A percentile compares a stretch with the other conserved stretches of the same genome.
phyloP scores from a whole-genome alignment of 2,797 vertebrate species.

The Neosalanx taihuensis region DNA sequence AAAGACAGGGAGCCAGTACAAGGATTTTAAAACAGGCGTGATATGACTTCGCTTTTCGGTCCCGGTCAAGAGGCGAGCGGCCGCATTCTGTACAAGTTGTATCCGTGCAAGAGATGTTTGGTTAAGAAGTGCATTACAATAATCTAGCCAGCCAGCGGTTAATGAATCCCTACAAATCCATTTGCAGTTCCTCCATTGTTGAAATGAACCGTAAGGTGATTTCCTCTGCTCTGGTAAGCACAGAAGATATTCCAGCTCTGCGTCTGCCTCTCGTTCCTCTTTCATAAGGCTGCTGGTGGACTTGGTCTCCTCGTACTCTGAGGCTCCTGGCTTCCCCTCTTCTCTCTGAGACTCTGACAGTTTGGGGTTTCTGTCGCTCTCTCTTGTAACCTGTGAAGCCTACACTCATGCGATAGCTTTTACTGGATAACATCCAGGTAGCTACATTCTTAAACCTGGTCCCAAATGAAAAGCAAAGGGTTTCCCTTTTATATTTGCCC shows the following conservation, averaged over 20 bases:
- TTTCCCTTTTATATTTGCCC: slow-evolving; percentile 9
- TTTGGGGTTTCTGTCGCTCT: slow-evolving; percentile 4
- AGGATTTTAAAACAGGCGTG: no score
- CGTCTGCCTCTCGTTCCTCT: slow-evolving; percentile 43
- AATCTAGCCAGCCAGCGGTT: slow-evolving; percentile 31
- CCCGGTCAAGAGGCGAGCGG: no score
- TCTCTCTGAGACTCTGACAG: not conserved
- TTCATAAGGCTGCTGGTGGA: slow-evolving; percentile 42
- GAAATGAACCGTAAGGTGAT: slow-evolving; percentile 37
- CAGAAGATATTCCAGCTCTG: slow-evolving; percentile 59
- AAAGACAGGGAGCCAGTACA: no score
- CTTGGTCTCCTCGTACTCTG: slow-evolving; percentile 23
- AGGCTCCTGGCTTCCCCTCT: slow-evolving; percentile 24
- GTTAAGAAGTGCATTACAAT: no score
- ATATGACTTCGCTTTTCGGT: no score
- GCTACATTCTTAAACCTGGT: slow-evolving; percentile 28
- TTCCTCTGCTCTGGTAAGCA: slow-evolving; percentile 48
- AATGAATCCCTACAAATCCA: slow-evolving; percentile 30
- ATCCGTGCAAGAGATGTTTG: no score
- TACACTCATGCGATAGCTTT: slow-evolving; percentile 7
- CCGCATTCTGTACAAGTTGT: no score
- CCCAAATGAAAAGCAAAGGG: slow-evolving; percentile 54
- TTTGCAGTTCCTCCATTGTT: slow-evolving; percentile 28
- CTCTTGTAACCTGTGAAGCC: not conserved
- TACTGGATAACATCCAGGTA: slow-evolving; percentile 36